Evolutionary conservation across 2,113 vertebrate species (phyloP).

Genomic region (Rhizomys pruinosus): DNA sequence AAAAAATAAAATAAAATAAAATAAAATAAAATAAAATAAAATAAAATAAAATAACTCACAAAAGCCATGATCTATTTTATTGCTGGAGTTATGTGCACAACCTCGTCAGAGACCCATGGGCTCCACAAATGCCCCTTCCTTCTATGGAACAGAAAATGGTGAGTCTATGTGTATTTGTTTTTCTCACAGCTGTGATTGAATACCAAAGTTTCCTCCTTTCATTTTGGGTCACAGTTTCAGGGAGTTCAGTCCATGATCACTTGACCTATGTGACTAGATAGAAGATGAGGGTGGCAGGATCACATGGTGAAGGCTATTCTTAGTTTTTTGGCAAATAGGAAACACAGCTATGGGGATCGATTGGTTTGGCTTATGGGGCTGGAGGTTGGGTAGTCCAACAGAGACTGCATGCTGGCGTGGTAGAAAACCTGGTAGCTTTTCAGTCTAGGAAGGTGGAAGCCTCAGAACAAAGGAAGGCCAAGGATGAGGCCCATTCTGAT

Average conservation of each 20-base stretch:
- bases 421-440: not conserved
- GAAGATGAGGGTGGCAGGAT: too few relatives aligned
- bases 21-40: too few relatives aligned
- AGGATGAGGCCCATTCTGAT: not conserved
- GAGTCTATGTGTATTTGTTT: not conserved
- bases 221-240: not conserved
- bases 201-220: not conserved
- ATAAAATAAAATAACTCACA: too few relatives aligned
- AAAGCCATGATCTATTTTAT: not conserved
- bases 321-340: not conserved
- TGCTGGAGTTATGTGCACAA: not conserved
- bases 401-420: not conserved
- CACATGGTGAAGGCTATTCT: not conserved
- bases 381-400: not conserved
- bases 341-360: not conserved
- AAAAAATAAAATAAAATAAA: too few relatives aligned
- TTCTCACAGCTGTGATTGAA: not conserved
- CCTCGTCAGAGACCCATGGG: not conserved
- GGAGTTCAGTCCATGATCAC: not conserved
- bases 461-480: not conserved
- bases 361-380: not conserved
- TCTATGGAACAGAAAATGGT: not conserved
- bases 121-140: rapidly evolving
- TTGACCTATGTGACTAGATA: not conserved
- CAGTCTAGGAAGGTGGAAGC: not conserved